These are phyloP conservation scores for Picus viridis DNA, from an alignment of 2,797 vertebrate genomes.

Conservation along the genomic window DNA sequence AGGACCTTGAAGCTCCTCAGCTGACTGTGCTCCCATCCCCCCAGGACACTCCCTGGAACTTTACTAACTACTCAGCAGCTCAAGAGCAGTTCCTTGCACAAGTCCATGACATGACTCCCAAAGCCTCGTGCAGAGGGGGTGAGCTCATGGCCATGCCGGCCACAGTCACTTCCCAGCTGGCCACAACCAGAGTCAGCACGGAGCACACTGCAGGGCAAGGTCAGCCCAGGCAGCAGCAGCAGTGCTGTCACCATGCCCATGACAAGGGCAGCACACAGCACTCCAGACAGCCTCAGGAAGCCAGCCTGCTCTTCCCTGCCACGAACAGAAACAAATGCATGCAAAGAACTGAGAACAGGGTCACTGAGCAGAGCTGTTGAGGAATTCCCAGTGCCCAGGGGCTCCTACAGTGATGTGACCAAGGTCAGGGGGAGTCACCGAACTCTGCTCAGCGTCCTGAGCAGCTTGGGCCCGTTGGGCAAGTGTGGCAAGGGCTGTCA, in stretches of 20 bases:
- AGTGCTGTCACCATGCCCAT: background rate
- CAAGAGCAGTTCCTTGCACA: background rate
- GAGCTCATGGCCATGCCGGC: background rate
- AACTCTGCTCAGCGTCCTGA: slow-evolving; percentile 39
- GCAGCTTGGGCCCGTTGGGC: slow-evolving; percentile 38
- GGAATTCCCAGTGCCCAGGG: slow-evolving; percentile 18
- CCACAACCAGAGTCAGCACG: background rate
- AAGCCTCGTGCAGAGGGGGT: background rate
- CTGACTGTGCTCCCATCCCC: too few species aligned
- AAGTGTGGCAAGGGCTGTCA: slow-evolving; percentile 56
- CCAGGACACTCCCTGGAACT: background rate
- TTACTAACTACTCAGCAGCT: background rate
- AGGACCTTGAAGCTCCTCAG: background rate
- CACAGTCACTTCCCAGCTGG: background rate
- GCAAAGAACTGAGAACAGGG: slow-evolving; percentile 33
- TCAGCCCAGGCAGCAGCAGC: background rate
- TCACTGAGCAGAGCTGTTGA: slow-evolving; percentile 6
- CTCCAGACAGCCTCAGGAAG: background rate
- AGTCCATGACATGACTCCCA: background rate
- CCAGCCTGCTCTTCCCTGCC: background rate
- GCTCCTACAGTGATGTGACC: slow-evolving; percentile 32
- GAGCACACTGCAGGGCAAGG: background rate
- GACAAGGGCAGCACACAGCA: background rate
- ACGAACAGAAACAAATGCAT: slow-evolving; percentile 23
- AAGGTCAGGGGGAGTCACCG: slow-evolving; percentile 27